These are phyloP conservation scores for Coptodon rendalli DNA, from an alignment of 2,113 vertebrate species.

Conservation along the genomic window DNA sequence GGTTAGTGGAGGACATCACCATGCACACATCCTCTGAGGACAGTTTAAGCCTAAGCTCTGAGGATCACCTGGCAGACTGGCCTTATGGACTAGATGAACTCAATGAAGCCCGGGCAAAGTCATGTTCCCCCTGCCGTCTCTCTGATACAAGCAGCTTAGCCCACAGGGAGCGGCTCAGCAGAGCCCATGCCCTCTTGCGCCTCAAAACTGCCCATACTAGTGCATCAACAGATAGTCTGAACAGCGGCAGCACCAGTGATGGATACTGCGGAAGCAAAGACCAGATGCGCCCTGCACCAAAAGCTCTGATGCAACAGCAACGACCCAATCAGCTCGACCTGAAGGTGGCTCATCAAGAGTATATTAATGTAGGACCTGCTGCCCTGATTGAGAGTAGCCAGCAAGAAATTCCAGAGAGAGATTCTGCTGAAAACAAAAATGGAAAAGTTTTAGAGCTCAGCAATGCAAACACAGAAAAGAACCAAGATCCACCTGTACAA, in stretches of 20 bases:
- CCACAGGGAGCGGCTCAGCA: constrained; percentile 73
- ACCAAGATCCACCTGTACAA: constrained; percentile 55
- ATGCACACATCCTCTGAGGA: constrained; percentile 94
- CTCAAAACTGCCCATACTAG: constrained; percentile 83
- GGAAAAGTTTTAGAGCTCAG: constrained; percentile 43
- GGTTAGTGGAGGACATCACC: constrained; percentile 91
- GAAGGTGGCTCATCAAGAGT: constrained; percentile 70
- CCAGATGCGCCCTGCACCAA: constrained; percentile 73
- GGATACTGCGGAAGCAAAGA: constrained; percentile 85
- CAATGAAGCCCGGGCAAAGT: constrained; percentile 82
- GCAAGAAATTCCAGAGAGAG: constrained; percentile 71
- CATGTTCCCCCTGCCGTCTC: constrained; percentile 84
- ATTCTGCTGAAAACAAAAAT: constrained; percentile 61
- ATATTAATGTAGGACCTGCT: constrained; percentile 25
- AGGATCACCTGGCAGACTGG: constrained; percentile 89
- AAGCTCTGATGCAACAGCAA: constrained; percentile 72
- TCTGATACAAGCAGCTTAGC: constrained; percentile 73
- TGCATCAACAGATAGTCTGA: constrained; percentile 90
- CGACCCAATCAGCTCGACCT: constrained; percentile 88
- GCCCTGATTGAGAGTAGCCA: constrained; percentile 45
- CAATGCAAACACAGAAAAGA: constrained; percentile 64
- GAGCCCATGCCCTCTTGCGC: constrained; percentile 79
- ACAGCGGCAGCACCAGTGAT: constrained; percentile 89
- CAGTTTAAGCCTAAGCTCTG: constrained; percentile 94
- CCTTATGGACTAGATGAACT: constrained; percentile 81